Base-by-base conservation (phyloP, 2,113 vertebrate species). In the Anoura caudifer region DNA sequence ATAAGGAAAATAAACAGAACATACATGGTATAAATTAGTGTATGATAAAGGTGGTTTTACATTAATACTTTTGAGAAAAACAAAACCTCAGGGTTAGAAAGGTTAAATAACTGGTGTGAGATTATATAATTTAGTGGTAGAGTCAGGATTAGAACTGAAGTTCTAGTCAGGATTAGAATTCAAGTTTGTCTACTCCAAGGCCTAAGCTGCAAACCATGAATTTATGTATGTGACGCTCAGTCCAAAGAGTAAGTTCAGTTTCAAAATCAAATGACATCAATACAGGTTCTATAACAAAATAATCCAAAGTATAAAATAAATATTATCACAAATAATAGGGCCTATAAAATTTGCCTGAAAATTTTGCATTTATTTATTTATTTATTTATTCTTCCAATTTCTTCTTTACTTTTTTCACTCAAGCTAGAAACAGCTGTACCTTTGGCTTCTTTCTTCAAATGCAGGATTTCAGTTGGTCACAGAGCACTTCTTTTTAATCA, bases 361-460 rank as follows among this genome's bases (percentile, higher is more conserved):
- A 97, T 99, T 99, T n/a, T n/a, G n/a, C n/a, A n/a, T n/a, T n/a
- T n/a, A n/a, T n/a, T n/a, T n/a, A n/a, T n/a, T n/a, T n/a, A n/a
- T n/a, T n/a, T n/a, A n/a, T n/a, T n/a, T n/a, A n/a, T n/a, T n/a
- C n/a, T 98, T 75, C 99, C 99, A 61, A 98, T 99, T 98, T 99
- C 99, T 96, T 99, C 99, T 98, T 99, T 97, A 96, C 99, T 99
- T 98, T 98, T 99, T 98, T 99, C 99, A 92, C 98, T 99, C 96
- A 99, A 98, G 85, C 97, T 98, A 97, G 97, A 98, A 97, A 99
- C 98, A 97, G 98, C 98, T 97, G 99, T 95, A 96, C 50, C 50
- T 99, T 96, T 99, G 99, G 97, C 99, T 99, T 98, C 97, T 98
- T 38, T 99, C 99, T 89, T 99, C 99, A 98, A 99, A 99, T 70